Evolutionary conservation across 37 sponge, comb jelly and placozoan genomes (phyloP).

Genomic region (Dysidea cf. avara): DNA sequence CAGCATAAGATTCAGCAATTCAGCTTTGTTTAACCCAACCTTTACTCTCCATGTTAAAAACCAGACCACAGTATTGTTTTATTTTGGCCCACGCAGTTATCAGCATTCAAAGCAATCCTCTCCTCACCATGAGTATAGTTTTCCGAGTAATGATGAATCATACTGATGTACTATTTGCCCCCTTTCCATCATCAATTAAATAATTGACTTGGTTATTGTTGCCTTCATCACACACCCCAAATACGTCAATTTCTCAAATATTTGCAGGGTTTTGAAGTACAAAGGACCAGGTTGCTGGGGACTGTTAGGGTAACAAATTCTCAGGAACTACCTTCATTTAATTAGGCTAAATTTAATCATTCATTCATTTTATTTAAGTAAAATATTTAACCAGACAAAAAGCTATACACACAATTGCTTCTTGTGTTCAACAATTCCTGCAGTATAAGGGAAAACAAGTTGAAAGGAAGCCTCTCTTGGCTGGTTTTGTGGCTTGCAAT

Average conservation of each 20-base stretch:
- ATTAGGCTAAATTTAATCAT: too few species aligned
- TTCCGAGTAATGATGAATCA: constrained; percentile 35
- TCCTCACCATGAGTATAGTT: constrained; percentile 2
- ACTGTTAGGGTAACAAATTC: constrained; percentile 34
- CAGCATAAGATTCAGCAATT: constrained; percentile 26
- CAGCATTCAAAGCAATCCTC: constrained; percentile 26
- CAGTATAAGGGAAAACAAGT: too few species aligned
- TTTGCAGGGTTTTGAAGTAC: constrained; percentile 30
- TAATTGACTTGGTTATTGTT: constrained; percentile 14
- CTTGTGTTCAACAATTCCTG: too few species aligned
- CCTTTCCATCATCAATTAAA: constrained; percentile 51
- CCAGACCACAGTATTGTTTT: constrained; percentile 37
- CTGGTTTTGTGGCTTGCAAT: too few species aligned
- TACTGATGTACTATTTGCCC: constrained; percentile 39
- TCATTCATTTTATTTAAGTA: too few species aligned
- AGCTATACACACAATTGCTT: too few species aligned
- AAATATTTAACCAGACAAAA: too few species aligned
- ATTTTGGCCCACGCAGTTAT: constrained; percentile 56
- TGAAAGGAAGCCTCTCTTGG: too few species aligned
- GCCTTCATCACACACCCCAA: constrained; percentile 34
- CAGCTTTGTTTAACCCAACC: background rate
- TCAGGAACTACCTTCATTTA: too few species aligned
- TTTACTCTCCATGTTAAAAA: constrained; percentile 41
- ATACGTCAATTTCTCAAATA: constrained; percentile 33
- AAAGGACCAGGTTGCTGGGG: constrained; percentile 46